Evolutionary conservation across 2,888 invertebrate genomes (phyloP), one percentile per base, ranked within the genome.

Genomic region (Clusia tigrina): DNA sequence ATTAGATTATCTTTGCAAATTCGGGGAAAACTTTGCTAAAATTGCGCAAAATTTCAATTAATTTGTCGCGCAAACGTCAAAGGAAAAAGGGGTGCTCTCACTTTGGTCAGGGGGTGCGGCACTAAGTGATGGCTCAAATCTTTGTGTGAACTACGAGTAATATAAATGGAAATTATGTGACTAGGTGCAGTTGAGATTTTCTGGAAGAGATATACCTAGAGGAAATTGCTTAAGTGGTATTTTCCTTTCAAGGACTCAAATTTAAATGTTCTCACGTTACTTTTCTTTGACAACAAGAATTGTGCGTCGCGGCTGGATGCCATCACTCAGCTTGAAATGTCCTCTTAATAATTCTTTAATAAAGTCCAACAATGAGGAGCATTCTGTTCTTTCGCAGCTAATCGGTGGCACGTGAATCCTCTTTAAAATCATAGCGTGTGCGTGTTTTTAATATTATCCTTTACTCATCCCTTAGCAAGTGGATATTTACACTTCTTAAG

Each of bases 371-470:
- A 58, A 52, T 51, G n/a, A n/a, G n/a, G n/a, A n/a, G n/a, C 59
- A 58, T n/a, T n/a, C n/a, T 63, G 63, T 56, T 63, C 58, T 37
- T n/a, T 32, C 57, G 37, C 61, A 63, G 72, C 69, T 80, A 80
- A 80, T 76, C 77, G 63, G 66, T 42, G 74, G 63, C 81, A 80
- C 79, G 79, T 76, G 79, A 72, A 65, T 63, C n/a, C 73, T 70
- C 77, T 79, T 76, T 68, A 74, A 60, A 32, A 54, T 20, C 20
- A 42, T 42, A 5, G 10, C 42, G n/a, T 42, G 15, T 42, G 6
- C 6, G n/a, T 42, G 15, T 42, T 42, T 17, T n/a, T 42, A 15
- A 42, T 42, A 10, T 6, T n/a, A 42, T 42, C n/a, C 10, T n/a
- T n/a, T 42, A 12, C n/a, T 42, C 42, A 42, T 42, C 42, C 42